A percentile compares a stretch with the other conserved stretches of the same genome.
Evolutionary conservation across 2,113 vertebrate species (phyloP).

Genomic region (Pithys albifrons): DNA sequence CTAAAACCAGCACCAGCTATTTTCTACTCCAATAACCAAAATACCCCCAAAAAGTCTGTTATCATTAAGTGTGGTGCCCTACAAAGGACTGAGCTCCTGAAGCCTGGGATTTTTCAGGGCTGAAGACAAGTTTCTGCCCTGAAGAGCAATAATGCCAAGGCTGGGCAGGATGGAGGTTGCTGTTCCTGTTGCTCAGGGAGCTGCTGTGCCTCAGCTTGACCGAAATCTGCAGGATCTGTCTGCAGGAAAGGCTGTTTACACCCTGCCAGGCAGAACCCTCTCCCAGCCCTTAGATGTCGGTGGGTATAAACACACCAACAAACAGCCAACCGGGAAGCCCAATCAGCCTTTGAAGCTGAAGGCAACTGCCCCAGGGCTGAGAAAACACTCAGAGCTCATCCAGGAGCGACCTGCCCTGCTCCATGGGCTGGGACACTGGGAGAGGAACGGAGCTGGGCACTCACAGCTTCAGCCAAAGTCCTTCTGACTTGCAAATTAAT

Average conservation of each 20-base stretch:
- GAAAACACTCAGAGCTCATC: constrained; percentile 41
- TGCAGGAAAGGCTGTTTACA: constrained; percentile 49
- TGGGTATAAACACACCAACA: constrained; percentile 24
- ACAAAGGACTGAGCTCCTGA: not conserved
- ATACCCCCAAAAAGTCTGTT: not conserved
- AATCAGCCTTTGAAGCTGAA: constrained; percentile 54
- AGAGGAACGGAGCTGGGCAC: not conserved
- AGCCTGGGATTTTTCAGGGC: not conserved
- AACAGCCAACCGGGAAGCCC: not conserved
- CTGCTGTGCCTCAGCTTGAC: not conserved
- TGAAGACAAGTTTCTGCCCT: not conserved
- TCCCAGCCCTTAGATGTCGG: constrained; percentile 43
- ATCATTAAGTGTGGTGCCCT: not conserved
- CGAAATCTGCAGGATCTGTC: not conserved
- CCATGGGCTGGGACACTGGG: not conserved
- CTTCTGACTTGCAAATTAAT: not conserved
- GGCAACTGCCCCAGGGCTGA: not conserved
- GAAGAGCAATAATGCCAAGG: not conserved
- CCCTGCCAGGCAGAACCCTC: constrained; percentile 50
- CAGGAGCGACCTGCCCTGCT: not conserved
- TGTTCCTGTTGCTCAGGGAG: not conserved
- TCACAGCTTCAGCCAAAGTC: not conserved
- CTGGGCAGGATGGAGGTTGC: not conserved
- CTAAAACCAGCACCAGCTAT: not conserved
- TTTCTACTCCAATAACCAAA: not conserved